A percentile compares a stretch with the other conserved stretches of the same genome.
These are phyloP conservation scores for Scyliorhinus canicula DNA, from an alignment of 2,797 vertebrate species.

Conservation along the genomic window DNA sequence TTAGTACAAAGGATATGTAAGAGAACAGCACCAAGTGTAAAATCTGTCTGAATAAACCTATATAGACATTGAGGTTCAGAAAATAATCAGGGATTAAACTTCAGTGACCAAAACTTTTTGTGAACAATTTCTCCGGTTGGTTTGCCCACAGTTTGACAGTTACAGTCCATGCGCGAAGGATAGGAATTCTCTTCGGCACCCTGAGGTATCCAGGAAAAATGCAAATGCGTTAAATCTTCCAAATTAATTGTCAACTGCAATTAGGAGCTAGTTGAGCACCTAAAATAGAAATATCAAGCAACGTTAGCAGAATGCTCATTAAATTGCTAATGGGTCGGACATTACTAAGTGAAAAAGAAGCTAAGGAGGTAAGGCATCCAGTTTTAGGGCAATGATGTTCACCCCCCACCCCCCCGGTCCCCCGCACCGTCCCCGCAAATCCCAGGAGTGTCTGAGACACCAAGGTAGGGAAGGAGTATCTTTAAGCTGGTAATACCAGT, in stretches of 20 bases:
- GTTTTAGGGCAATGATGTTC: not conserved
- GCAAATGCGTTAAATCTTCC: not conserved
- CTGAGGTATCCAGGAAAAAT: not conserved
- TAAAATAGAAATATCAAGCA: not conserved
- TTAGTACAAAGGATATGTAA: not conserved
- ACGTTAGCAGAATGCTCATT: not conserved
- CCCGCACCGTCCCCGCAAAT: not conserved
- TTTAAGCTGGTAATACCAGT: not conserved
- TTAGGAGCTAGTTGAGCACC: not conserved
- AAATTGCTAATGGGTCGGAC: not conserved
- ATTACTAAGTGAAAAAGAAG: not conserved
- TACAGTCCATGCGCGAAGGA: not conserved
- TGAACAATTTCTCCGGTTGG: not conserved
- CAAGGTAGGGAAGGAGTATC: not conserved
- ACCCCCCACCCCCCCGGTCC: too few species aligned
- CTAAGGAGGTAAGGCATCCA: not conserved
- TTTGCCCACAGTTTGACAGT: not conserved
- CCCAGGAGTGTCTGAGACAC: not conserved
- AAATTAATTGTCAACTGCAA: conserved; percentile 20
- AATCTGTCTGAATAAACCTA: not conserved
- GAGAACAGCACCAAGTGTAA: not conserved
- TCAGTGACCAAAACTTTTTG: not conserved
- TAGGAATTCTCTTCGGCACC: not conserved
- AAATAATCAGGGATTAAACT: conserved; percentile 4
- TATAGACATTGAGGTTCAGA: not conserved